Conservation (phyloP, 2,888 invertebrate species). For the Caenorhabditis sp. region DNA sequence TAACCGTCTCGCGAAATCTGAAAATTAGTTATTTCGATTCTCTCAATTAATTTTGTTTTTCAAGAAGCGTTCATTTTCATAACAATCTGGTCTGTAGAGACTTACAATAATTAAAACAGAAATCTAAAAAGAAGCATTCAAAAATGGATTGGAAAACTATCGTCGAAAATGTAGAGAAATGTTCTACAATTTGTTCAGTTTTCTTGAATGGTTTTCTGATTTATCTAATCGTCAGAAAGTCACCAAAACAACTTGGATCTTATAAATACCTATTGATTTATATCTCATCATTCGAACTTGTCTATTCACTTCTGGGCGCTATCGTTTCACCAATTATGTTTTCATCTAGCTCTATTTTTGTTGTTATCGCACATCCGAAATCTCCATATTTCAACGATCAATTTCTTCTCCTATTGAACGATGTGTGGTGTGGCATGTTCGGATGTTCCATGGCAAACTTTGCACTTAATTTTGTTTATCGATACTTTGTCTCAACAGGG, state of each 20-base stretch:
- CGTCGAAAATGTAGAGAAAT: too few relatives aligned
- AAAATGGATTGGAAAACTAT: too few relatives aligned
- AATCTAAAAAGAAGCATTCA: too few relatives aligned
- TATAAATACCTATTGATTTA: slow-evolving; percentile 31
- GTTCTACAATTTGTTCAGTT: too few relatives aligned
- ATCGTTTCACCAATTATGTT: slow-evolving; percentile 13
- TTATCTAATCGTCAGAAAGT: too few relatives aligned
- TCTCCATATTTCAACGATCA: neutral
- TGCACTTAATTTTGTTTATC: slow-evolving; percentile 24
- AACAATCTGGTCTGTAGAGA: too few relatives aligned
- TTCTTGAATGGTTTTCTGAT: too few relatives aligned
- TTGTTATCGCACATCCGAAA: slow-evolving; percentile 18
- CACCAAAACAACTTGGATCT: neutral
- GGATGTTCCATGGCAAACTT: slow-evolving; percentile 32
- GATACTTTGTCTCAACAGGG: slow-evolving; percentile 21
- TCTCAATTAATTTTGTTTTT: too few relatives aligned
- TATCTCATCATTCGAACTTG: slow-evolving; percentile 27
- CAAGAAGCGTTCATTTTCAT: too few relatives aligned
- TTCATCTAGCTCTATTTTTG: slow-evolving; percentile 15
- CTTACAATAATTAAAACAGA: too few relatives aligned
- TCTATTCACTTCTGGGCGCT: slow-evolving; percentile 23
- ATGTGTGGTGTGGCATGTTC: slow-evolving; percentile 18
- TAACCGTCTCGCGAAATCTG: too few relatives aligned
- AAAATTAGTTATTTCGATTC: too few relatives aligned
- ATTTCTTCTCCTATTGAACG: slow-evolving; percentile 5